Evolutionary conservation across 2,797 vertebrate species (phyloP), one percentile per base, ranked within the genome.

Genomic region (Sebastes taczanowskii): DNA sequence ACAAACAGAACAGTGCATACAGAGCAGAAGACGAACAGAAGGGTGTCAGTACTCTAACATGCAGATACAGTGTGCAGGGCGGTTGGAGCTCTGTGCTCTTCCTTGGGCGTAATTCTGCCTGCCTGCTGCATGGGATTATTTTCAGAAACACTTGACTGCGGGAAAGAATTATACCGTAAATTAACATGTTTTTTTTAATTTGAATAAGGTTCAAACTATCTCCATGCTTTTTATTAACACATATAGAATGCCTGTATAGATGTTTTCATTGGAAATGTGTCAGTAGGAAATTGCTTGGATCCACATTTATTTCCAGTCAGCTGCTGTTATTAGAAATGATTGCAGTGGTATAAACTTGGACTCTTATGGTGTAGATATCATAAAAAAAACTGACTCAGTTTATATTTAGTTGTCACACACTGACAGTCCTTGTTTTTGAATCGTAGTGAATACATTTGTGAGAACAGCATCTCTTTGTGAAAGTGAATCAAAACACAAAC

Each of bases 111-210:
- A 30, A 34, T 22, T 81, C 63, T 68, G 59, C 30, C 66, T 74
- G 29, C 52, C 82, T 80, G 73, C 84, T 86, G 81, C 82, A 78
- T 38, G 56, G 60, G 81, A 87, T 82, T 87, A 88, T 72, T 80
- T 83, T 74, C 64, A 86, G 73, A 80, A 84, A 85, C 66, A 64
- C 59, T 86, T 60, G 76, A 77, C 76, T 83, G 62, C 14, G 3
- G 64, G 80, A 61, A 76, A 82, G 55, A 80, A 86, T 86, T 80
- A 65, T 16, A 22, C 68, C 53, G 34, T 20, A 77, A 78, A 71
- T 73, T 5, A 69, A 71, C 23, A 66, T 70, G 34, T 25, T 13
- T 49, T 62, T 35, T 11, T 3, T 61, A 11, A n/a, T n/a, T 69
- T 25, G 2, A 29, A 83, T 88, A 77, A 66, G 53, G 76, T 76